These are phyloP conservation scores for Chloroclystis v-ata DNA, from an alignment of 2,888 invertebrate species.

Conservation along the genomic window DNA sequence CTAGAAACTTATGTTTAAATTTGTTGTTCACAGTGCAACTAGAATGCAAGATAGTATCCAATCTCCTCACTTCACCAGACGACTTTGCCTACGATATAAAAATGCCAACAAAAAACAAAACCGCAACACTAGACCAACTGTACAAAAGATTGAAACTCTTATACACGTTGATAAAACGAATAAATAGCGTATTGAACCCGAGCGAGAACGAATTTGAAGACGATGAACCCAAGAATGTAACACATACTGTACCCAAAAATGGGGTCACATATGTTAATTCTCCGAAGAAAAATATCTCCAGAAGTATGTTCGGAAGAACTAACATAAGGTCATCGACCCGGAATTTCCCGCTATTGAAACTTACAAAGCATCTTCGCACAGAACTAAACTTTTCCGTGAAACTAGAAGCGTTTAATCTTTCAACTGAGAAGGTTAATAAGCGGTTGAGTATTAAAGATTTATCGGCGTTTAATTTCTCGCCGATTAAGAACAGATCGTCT, in stretches of 20 bases:
- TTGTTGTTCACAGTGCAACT: slow-evolving; percentile 44
- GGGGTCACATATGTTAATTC: slow-evolving; percentile 49
- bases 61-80: slow-evolving; percentile 42
- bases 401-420: slow-evolving; percentile 53
- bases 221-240: slow-evolving; percentile 43
- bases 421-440: slow-evolving; percentile 34
- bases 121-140: slow-evolving; percentile 48
- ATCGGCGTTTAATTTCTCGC: slow-evolving; percentile 55
- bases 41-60: slow-evolving; percentile 66
- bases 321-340: slow-evolving; percentile 50
- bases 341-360: slow-evolving; percentile 47
- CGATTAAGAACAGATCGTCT: slow-evolving; percentile 51
- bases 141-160: slow-evolving; percentile 60
- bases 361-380: slow-evolving; percentile 53
- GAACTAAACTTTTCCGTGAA: slow-evolving; percentile 63
- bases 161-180: slow-evolving; percentile 57
- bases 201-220: slow-evolving; percentile 53
- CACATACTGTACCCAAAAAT: slow-evolving; percentile 49
- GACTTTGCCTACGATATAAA: slow-evolving; percentile 48
- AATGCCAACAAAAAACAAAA: slow-evolving; percentile 35
- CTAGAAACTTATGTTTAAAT: no score
- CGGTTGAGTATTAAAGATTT: slow-evolving; percentile 38
- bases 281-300: slow-evolving; percentile 41
- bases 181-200: slow-evolving; percentile 52
- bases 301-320: slow-evolving; percentile 58